Percentiles rank a stretch among this genome's conserved stretches.
phyloP scores from a whole-genome alignment of 2,888 invertebrate genomes.

The Chirona hameri region DNA sequence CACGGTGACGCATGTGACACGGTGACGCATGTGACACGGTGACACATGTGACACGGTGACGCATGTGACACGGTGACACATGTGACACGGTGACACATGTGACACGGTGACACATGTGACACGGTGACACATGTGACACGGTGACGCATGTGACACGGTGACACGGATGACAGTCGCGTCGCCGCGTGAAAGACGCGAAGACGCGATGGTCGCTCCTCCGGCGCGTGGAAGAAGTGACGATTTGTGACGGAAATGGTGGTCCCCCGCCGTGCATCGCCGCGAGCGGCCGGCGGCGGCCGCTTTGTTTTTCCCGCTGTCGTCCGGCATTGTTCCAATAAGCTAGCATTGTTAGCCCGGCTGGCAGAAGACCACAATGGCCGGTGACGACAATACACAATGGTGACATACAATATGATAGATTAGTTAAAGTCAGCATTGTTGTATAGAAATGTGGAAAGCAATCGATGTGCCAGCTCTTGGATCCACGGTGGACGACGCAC shows the following conservation, averaged over 20 bases:
- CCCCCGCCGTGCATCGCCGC: background rate
- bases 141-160: too few relatives aligned
- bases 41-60: background rate
- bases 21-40: too few relatives aligned
- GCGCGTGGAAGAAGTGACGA: background rate
- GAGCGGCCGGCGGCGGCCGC: background rate
- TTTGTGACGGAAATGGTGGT: background rate
- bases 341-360: background rate
- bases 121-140: background rate
- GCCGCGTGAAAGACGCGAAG: background rate
- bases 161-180: background rate
- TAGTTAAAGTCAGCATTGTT: constrained; percentile 12
- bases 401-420: constrained; percentile 9
- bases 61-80: background rate
- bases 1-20: too few relatives aligned
- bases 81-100: too few relatives aligned
- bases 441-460: background rate
- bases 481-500: background rate
- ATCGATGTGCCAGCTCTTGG: background rate
- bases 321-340: background rate
- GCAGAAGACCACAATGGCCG: background rate
- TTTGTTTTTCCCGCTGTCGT: background rate
- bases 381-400: constrained; percentile 5
- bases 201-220: too few relatives aligned
- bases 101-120: background rate